phyloP scores from a whole-genome alignment of 2,888 invertebrate species.

The Himalopsyche tibetana region DNA sequence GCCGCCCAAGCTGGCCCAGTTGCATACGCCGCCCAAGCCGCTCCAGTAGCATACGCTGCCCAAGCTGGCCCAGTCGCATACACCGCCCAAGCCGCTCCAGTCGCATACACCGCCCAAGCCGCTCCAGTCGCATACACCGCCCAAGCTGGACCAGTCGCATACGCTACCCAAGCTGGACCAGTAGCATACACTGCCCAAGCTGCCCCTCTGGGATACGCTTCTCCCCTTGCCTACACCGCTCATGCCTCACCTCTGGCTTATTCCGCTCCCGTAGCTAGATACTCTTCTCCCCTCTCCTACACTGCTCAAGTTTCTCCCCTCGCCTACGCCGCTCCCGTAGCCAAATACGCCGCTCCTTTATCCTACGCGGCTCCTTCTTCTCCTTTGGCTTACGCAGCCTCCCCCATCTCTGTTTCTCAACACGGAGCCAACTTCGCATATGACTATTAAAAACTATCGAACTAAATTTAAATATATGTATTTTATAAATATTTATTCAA shows the following conservation, averaged over 20 bases:
- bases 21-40: constrained; percentile 71
- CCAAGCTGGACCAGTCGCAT: constrained; percentile 49
- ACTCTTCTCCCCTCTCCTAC: constrained; percentile 47
- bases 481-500: background rate
- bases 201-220: constrained; percentile 36
- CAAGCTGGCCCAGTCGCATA: constrained; percentile 71
- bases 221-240: constrained; percentile 43
- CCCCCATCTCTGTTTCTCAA: constrained; percentile 31
- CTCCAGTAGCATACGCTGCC: constrained; percentile 68
- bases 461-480: background rate
- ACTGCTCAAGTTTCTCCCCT: constrained; percentile 50
- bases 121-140: constrained; percentile 64
- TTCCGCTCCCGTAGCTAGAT: constrained; percentile 15
- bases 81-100: constrained; percentile 68
- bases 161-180: constrained; percentile 42
- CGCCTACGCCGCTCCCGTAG: constrained; percentile 45
- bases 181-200: constrained; percentile 49
- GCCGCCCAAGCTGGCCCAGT: constrained; percentile 65
- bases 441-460: constrained; percentile 55
- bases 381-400: constrained; percentile 49
- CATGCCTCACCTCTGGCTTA: constrained; percentile 66
- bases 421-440: constrained; percentile 56
- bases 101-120: constrained; percentile 65
- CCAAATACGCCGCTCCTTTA: constrained; percentile 43
- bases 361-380: constrained; percentile 45